A percentile compares a stretch with the other conserved stretches of the same genome.
Evolutionary conservation across 2,113 vertebrate genomes (phyloP).

Genomic region (Alexandromys fortis): DNA sequence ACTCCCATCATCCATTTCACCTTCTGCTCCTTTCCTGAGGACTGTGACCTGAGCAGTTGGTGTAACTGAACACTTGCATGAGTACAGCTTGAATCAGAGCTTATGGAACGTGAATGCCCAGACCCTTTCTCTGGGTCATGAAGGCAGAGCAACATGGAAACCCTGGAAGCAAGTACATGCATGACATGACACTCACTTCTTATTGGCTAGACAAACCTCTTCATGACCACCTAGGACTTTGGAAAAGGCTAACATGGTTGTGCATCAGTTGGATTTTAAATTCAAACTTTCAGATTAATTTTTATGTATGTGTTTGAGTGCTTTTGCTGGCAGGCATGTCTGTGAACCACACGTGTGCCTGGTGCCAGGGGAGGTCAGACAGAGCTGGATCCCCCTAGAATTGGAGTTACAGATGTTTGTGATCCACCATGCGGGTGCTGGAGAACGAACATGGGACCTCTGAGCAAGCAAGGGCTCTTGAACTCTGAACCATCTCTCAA

Average conservation of each 20-base stretch:
- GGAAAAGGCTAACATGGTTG: slow-evolving; percentile 22
- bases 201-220: slow-evolving; percentile 8
- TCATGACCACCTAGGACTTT: neutral
- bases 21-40: neutral
- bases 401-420: neutral
- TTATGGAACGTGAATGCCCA: neutral
- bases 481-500: neutral
- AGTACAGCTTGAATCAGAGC: neutral
- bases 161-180: neutral
- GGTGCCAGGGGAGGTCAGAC: neutral
- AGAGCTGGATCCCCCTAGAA: neutral
- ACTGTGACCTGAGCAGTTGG: neutral
- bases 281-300: neutral
- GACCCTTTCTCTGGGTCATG: slow-evolving; percentile 4
- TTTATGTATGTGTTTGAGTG: neutral
- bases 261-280: neutral
- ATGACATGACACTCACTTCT: neutral
- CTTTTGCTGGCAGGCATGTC: neutral
- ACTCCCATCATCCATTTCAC: neutral
- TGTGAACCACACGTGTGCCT: too few species aligned
- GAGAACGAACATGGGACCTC: neutral
- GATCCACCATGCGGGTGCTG: too few species aligned
- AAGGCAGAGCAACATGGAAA: slow-evolving; percentile 27
- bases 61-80: neutral
- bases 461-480: neutral